Evolutionary conservation across 2,888 invertebrate species (phyloP).

Genomic region (Villa cingulata): DNA sequence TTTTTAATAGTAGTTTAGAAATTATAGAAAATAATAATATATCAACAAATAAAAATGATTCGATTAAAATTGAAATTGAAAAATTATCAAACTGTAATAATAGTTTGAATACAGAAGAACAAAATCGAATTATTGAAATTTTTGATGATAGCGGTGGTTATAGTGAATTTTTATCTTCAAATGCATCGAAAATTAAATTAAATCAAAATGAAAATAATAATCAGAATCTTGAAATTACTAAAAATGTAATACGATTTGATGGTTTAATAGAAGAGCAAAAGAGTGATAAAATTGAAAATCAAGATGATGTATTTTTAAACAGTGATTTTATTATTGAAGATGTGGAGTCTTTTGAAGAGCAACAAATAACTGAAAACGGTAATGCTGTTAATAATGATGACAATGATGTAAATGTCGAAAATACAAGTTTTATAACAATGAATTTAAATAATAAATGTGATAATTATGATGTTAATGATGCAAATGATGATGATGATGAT

Average conservation of each 20-base stretch:
- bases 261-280: not conserved
- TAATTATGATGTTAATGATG: not conserved
- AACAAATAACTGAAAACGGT: not conserved
- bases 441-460: conserved; percentile 8
- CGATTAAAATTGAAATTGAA: too few relatives aligned
- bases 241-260: not conserved
- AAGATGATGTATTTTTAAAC: not conserved
- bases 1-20: conserved; percentile 27
- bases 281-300: not conserved
- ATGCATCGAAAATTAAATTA: too few relatives aligned
- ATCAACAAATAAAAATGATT: not conserved
- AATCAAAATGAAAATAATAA: too few relatives aligned
- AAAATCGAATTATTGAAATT: not conserved
- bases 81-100: too few relatives aligned
- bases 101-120: not conserved
- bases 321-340: too few relatives aligned
- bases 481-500: not conserved
- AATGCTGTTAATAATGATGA: conserved; percentile 6
- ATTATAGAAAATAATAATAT: conserved; percentile 14
- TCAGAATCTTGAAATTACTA: too few relatives aligned
- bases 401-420: conserved; percentile 19
- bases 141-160: not conserved
- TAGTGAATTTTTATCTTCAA: not conserved
- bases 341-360: not conserved
- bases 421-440: conserved; percentile 26